Evolutionary conservation across 1,140 invertebrate genomes (phyloP).

Genomic region (Bicyclus anynana): DNA sequence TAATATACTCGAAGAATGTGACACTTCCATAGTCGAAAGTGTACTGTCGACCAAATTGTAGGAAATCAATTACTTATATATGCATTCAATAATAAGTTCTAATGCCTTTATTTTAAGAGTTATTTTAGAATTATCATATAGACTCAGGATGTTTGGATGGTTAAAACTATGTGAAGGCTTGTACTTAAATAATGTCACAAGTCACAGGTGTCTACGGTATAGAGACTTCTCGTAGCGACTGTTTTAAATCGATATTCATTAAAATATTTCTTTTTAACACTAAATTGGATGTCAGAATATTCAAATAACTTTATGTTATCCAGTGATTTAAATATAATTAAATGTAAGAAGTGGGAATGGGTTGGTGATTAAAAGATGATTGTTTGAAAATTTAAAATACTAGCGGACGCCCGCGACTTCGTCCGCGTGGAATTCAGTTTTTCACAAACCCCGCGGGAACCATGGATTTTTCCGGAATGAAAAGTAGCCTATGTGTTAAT

Average conservation of each 20-base stretch:
- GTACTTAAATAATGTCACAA: constrained; percentile 13
- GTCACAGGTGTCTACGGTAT: constrained; percentile 10
- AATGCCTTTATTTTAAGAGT: neutral
- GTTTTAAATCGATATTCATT: constrained; percentile 25
- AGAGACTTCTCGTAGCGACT: neutral
- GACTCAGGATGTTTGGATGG: neutral
- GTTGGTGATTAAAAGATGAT: neutral
- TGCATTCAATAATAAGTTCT: neutral
- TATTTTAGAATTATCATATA: neutral
- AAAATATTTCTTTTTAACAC: constrained; percentile 33
- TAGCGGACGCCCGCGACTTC: no score
- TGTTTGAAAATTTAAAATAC: no score
- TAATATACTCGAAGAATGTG: constrained; percentile 22
- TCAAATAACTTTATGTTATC: constrained; percentile 11
- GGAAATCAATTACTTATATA: neutral
- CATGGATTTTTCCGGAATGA: no score
- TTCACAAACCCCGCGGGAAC: no score
- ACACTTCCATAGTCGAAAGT: constrained; percentile 1
- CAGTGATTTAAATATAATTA: constrained; percentile 1
- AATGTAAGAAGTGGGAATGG: neutral
- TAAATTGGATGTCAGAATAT: constrained; percentile 27
- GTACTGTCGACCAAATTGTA: neutral
- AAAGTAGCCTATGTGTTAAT: no score
- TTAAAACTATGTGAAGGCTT: neutral
- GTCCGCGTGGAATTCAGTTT: no score